These are phyloP conservation scores for Macaria notata DNA, from an alignment of 2,888 invertebrate genomes.

Conservation along the genomic window DNA sequence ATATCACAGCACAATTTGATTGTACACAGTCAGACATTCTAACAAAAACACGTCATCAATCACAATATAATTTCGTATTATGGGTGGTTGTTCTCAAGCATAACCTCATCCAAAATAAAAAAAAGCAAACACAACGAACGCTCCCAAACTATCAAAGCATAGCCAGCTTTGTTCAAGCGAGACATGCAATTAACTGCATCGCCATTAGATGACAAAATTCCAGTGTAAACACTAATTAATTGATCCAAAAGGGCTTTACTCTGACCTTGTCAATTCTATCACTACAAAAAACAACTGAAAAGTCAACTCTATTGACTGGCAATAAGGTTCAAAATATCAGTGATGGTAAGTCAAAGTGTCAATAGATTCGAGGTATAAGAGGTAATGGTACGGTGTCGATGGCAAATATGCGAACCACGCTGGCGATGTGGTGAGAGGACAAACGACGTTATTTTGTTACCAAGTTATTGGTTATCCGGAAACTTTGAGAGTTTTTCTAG, in stretches of 20 bases:
- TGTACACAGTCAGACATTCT: too few species aligned
- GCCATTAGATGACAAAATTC: slow-evolving; percentile 37
- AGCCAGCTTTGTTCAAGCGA: slow-evolving; percentile 16
- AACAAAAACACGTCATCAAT: too few species aligned
- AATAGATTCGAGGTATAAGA: slow-evolving; percentile 6
- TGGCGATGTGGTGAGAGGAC: slow-evolving; percentile 23
- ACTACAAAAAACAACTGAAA: too few species aligned
- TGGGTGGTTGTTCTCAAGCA: too few species aligned
- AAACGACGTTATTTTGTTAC: slow-evolving; percentile 32
- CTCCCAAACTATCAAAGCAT: slow-evolving; percentile 10
- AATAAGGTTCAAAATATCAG: too few species aligned
- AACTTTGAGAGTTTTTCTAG: neutral
- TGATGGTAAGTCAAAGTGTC: too few species aligned
- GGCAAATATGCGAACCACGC: slow-evolving; percentile 28
- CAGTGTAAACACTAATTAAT: slow-evolving; percentile 34
- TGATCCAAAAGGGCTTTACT: slow-evolving; percentile 10
- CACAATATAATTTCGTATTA: too few species aligned
- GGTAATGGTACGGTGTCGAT: neutral
- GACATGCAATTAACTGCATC: slow-evolving; percentile 35
- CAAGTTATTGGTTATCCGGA: slow-evolving; percentile 8
- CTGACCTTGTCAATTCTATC: too few species aligned
- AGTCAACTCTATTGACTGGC: too few species aligned
- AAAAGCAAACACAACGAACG: too few species aligned
- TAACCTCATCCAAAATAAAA: too few species aligned
- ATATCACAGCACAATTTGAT: too few species aligned